A percentile compares a stretch with the other conserved stretches of the same genome.
These are phyloP conservation scores for Ellobius talpinus DNA, from an alignment of 2,113 vertebrate genomes.

Conservation along the genomic window DNA sequence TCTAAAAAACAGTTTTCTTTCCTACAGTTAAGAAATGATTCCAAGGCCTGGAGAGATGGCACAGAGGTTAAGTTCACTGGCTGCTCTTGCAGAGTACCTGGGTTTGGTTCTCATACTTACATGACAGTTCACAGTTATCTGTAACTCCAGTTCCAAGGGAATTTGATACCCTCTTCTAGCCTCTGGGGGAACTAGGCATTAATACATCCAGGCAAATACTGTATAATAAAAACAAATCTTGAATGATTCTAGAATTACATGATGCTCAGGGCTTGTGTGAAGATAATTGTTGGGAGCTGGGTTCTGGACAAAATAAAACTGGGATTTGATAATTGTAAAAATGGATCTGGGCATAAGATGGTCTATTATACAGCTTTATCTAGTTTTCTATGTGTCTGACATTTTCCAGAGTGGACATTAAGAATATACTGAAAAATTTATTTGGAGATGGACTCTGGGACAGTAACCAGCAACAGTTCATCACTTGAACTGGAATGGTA, in stretches of 20 bases:
- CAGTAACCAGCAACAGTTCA: neutral
- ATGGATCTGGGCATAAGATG: neutral
- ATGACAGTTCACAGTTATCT: neutral
- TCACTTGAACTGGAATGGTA: neutral
- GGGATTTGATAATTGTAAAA: neutral
- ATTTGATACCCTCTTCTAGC: neutral
- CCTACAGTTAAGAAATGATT: neutral
- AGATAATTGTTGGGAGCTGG: neutral
- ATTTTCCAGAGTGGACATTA: slow-evolving; percentile 11
- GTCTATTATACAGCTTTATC: neutral
- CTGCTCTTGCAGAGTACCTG: neutral
- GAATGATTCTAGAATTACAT: neutral
- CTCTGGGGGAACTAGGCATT: neutral
- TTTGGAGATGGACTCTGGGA: neutral
- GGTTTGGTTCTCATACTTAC: neutral
- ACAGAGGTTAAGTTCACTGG: neutral
- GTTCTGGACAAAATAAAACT: neutral
- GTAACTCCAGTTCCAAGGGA: neutral
- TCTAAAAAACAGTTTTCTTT: neutral
- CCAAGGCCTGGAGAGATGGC: neutral
- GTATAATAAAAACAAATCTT: neutral
- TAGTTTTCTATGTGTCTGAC: neutral
- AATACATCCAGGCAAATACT: neutral
- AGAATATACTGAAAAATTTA: neutral
- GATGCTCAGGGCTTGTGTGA: neutral